These are phyloP conservation scores for Oxygymnocypris stewartii DNA, from an alignment of 2,113 vertebrate species.

Conservation along the genomic window DNA sequence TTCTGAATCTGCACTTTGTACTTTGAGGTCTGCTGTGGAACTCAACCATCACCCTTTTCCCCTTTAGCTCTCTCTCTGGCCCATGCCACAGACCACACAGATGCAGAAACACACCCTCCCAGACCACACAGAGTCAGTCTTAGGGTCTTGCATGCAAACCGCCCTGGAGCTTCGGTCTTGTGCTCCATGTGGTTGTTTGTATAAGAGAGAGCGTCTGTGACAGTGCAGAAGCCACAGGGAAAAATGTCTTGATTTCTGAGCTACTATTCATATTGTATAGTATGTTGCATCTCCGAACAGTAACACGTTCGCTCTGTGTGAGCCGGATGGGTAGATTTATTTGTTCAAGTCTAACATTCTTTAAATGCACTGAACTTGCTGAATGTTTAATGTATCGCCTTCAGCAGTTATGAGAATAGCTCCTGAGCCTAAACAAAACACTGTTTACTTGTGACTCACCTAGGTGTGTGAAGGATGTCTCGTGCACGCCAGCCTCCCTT, in stretches of 20 bases:
- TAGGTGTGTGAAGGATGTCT: conserved; percentile 79
- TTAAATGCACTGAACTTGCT: not conserved
- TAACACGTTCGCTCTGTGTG: not conserved
- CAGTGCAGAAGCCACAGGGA: conserved; percentile 10
- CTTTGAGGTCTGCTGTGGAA: conserved; percentile 2
- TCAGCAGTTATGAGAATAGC: not conserved
- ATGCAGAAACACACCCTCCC: conserved; percentile 77
- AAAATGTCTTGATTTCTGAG: conserved; percentile 13
- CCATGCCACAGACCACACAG: conserved; percentile 92
- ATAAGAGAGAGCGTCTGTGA: conserved; percentile 51
- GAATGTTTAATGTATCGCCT: not conserved
- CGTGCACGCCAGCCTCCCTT: conserved; percentile 86
- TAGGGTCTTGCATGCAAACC: conserved; percentile 84
- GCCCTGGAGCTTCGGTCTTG: conserved; percentile 83
- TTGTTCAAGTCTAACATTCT: conserved; percentile 19
- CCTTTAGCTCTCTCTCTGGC: conserved; percentile 18
- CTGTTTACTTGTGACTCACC: not conserved
- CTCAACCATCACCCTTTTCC: conserved; percentile 4
- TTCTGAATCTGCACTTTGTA: not conserved
- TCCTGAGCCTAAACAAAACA: not conserved
- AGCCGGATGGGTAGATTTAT: conserved; percentile 20
- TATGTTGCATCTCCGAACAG: not conserved
- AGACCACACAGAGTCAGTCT: conserved; percentile 91
- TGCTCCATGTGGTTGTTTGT: conserved; percentile 51
- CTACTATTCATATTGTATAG: not conserved